Evolutionary conservation across 2,888 invertebrate species (phyloP), one percentile per base, ranked within the genome.

Genomic region (Drosophila mimica): DNA sequence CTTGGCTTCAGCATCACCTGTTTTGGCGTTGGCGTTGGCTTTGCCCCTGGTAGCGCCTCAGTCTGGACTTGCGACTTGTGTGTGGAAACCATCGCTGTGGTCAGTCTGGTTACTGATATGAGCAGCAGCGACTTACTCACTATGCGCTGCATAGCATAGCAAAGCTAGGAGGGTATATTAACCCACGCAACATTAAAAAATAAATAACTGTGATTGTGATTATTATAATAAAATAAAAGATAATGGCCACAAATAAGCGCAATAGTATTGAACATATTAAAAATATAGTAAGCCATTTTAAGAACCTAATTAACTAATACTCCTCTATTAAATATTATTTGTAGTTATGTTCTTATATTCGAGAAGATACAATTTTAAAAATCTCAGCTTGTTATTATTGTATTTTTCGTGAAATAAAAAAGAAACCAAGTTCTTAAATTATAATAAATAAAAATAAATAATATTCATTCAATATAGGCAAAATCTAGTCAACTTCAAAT

Each of bases 1-100:
- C 6, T 58, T 20, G 49, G 61, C 60, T 49, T n/a, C 34, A 70
- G 52, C 61, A 69, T 62, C 76, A 86, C 76, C 82, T 74, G 78
- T 71, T 70, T 70, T 66, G 43, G 66, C 70, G 65, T 71, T 68
- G 68, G 67, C 70, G 77, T 77, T 73, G 61, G n/a, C 43, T 30
- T 49, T 64, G 53, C 40, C 49, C 20, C 38, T 43, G 58, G 64
- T 59, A 72, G 72, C 73, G 64, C 72, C 72, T 72, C 4, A 15
- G 36, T 33, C 40, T 38, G 58, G 49, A 64, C 28, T 20, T 57
- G 49, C 38, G 49, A 49, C 25, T 31, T 58, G 54, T 52, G 28
- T 65, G 49, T 72, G 59, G 51, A 63, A 33, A 56, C 43, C 64
- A 46, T 7, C 46, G 49, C 51, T 66, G 33, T 64, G 59, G 53